Evolutionary conservation across 2,888 invertebrate genomes (phyloP).

Genomic region (Spicauda simplicius): DNA sequence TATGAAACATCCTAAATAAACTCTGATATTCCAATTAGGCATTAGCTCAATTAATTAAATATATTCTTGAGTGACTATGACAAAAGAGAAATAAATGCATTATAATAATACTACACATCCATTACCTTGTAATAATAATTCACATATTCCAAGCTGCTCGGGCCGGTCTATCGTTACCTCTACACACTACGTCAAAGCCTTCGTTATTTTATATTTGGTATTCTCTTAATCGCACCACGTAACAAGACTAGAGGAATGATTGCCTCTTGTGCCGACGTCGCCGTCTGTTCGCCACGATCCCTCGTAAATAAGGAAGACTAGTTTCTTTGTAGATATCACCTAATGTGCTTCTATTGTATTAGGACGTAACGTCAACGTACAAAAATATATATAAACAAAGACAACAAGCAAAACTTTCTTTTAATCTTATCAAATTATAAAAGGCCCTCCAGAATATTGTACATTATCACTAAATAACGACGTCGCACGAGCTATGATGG

Average conservation of each 20-base stretch:
- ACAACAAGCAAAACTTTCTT: conserved; percentile 76
- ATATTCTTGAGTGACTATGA: conserved; percentile 84
- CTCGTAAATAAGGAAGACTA: conserved; percentile 82
- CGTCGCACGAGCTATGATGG: conserved; percentile 43
- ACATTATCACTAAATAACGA: conserved; percentile 68
- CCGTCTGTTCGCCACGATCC: conserved; percentile 56
- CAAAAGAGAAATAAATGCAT: conserved; percentile 83
- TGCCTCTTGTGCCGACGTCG: conserved; percentile 76
- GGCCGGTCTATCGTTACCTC: conserved; percentile 65
- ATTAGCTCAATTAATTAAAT: conserved; percentile 83
- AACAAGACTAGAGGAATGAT: conserved; percentile 83
- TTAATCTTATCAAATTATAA: conserved; percentile 76
- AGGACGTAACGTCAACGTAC: conserved; percentile 71
- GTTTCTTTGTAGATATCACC: conserved; percentile 82
- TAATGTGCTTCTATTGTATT: conserved; percentile 73
- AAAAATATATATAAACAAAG: conserved; percentile 79
- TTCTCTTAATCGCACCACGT: conserved; percentile 81
- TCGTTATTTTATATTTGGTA: conserved; percentile 83
- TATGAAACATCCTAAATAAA: conserved; percentile 85
- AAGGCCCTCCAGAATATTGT: conserved; percentile 76
- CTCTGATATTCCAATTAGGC: conserved; percentile 85
- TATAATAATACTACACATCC: conserved; percentile 82
- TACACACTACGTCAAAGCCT: conserved; percentile 77
- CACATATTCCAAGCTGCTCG: conserved; percentile 80
- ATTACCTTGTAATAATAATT: conserved; percentile 70